Percentiles rank a stretch among this genome's conserved stretches.
phyloP scores from a whole-genome alignment of 92 coral and sea anemone species.

The Blastomussa wellsi region DNA sequence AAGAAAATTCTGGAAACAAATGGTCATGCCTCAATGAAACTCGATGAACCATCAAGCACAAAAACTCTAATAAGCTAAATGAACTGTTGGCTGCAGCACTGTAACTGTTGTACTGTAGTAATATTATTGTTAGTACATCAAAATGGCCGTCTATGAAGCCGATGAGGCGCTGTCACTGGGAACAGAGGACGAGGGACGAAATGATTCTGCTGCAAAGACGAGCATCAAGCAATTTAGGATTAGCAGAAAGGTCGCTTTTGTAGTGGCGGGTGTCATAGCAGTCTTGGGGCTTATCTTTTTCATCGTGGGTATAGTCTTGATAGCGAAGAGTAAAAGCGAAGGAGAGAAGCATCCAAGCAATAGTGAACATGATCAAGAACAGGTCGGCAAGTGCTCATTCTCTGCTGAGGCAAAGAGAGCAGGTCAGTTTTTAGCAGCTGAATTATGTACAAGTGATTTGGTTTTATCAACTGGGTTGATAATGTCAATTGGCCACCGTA shows the following conservation, averaged over 20 bases:
- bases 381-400: conserved; percentile 50
- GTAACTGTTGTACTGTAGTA: neutral
- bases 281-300: conserved; percentile 39
- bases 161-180: neutral
- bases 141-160: neutral
- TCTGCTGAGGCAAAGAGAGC: conserved; percentile 60
- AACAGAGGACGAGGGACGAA: neutral
- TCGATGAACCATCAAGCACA: neutral
- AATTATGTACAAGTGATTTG: neutral
- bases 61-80: neutral
- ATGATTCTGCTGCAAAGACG: neutral
- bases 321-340: conserved; percentile 25
- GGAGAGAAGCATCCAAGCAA: neutral
- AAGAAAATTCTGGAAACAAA: neutral
- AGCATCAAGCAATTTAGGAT: neutral
- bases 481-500: neutral
- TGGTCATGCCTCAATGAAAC: neutral
- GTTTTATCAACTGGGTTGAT: neutral
- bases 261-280: conserved; percentile 23
- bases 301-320: conserved; percentile 40
- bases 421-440: conserved; percentile 20
- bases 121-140: neutral
- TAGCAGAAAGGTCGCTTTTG: neutral
- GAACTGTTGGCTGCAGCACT: neutral
- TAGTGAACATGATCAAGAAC: neutral